Percentiles rank a stretch among this genome's conserved stretches.
These are phyloP conservation scores for Pyxicephalus adspersus DNA, from an alignment of 2,113 vertebrate species.

Conservation along the genomic window DNA sequence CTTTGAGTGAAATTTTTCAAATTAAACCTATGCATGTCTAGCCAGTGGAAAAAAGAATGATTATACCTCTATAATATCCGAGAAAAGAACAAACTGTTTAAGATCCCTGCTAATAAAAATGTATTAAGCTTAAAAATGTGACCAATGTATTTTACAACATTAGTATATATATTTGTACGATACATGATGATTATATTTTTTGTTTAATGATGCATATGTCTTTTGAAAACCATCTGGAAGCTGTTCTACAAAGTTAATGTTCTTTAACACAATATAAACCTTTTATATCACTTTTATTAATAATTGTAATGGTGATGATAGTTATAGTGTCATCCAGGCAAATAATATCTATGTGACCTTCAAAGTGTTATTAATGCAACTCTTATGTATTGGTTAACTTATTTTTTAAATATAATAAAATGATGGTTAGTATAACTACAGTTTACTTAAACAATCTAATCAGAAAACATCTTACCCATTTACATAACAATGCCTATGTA, in stretches of 20 bases:
- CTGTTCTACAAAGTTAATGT: conserved; percentile 49
- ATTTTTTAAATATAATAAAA: background rate
- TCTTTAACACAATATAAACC: conserved; percentile 28
- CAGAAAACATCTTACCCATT: too few species aligned
- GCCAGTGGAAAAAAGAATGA: conserved; percentile 7
- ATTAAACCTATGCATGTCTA: conserved; percentile 19
- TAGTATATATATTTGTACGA: conserved; percentile 25
- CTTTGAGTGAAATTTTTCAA: conserved; percentile 20
- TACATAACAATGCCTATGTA: too few species aligned
- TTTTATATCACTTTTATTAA: conserved; percentile 45
- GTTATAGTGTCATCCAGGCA: conserved; percentile 12
- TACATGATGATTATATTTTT: conserved; percentile 47
- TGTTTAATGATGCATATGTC: conserved; percentile 42
- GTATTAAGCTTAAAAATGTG: conserved; percentile 25
- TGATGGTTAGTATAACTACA: background rate
- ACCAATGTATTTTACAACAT: conserved; percentile 26
- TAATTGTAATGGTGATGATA: conserved; percentile 36
- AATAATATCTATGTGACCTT: conserved; percentile 2
- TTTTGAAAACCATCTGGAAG: conserved; percentile 48
- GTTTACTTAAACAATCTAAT: too few species aligned
- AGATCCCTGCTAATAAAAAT: conserved; percentile 1
- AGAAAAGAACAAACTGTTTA: conserved; percentile 29
- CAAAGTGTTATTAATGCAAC: background rate
- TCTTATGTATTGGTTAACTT: background rate
- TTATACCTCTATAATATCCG: conserved; percentile 4